Evolutionary conservation across 64 coral and sea anemone species (phyloP), one percentile per base, ranked within the genome.

Genomic region (Montipora efflorescens): DNA sequence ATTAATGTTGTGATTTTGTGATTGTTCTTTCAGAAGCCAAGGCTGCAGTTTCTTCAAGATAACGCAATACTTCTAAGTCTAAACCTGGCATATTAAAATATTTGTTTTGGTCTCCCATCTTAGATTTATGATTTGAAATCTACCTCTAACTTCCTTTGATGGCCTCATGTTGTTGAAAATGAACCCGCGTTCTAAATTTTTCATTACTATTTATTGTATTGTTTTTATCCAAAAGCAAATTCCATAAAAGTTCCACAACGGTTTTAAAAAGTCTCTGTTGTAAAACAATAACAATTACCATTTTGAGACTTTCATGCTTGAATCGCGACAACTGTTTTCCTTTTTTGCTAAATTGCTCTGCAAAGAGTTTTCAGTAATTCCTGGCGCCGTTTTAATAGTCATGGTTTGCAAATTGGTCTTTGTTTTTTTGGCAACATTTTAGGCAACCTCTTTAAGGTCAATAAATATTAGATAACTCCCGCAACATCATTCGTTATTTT

Each of bases 41-140:
- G 66, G 3, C 8, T 70, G 46, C 59, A 43, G 81, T 84, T 84
- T 69, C 13, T 86, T 22, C 53, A 72, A 67, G 64, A 22, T 72
- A 71, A 84, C 66, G 45, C 66, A 71, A 22, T 72, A 19, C 59
- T 10, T 47, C 11, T 83, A 47, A 64, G 45, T 25, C 61, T 64
- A 14, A 15, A 11, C 4, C 61, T 55, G 52, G 52, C 52, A 10
- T 36, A 36, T 36, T 36, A 36, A 57, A 64, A 64, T 64, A 19
- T 64, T 64, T 64, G 61, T 64, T 64, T 64, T 64, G 5, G 52
- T 64, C 9, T 16, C 61, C 61, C 10, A 64, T 12, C 61, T 64
- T 15, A 12, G 61, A 14, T 64, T 64, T 14, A 19, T 64, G 2
- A 19, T 16, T 5, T 23, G 19, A 71, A 23, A 7, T 67, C 15